Base-by-base conservation (phyloP, 2,113 vertebrate genomes). In the Tringa solitaria region DNA sequence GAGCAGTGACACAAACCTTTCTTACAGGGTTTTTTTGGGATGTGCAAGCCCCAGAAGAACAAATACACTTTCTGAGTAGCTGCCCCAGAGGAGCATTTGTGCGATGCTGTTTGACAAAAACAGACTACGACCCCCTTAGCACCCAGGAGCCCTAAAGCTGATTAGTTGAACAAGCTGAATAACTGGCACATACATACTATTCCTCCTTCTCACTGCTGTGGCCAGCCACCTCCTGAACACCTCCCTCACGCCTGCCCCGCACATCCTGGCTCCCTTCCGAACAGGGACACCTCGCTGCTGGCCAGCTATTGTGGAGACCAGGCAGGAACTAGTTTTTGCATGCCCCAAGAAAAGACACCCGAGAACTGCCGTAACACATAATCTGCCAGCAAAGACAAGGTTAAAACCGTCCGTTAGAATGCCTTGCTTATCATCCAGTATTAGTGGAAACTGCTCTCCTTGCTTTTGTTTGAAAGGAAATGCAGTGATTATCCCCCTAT, bases 401-500 rank as follows among this genome's bases (percentile, higher is more conserved):
- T 75, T 91, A 95, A 96, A 95, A 12, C 18, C 73, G 85, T 27
- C 53, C 57, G 41, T 72, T 65, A 85, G 59, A 91, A 76, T 27
- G 77, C 41, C 67, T 90, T 91, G 50, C 77, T 95, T 93, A 76
- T 84, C 88, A 94, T 54, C 35, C 61, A 46, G 24, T 64, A 76
- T 72, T 78, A 82, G 45, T 69, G 63, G 93, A 82, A 92, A 92
- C 84, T 84, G 63, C 35, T 89, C 64, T 76, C 32, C 43, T 39
- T 43, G 48, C 79, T 80, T 86, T 75, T 65, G 45, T 90, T 89
- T 73, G 70, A 93, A 93, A 91, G 89, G 54, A 95, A 95, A 87
- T 12, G 74, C 70, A 82, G 53, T 17, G n/a, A 97, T 94, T 95
- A 79, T 21, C 15, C 68, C 50, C 51, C 69, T 84, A 82, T 84